Conservation (phyloP, 2,888 invertebrate species). For the Crepidodera aurea region DNA sequence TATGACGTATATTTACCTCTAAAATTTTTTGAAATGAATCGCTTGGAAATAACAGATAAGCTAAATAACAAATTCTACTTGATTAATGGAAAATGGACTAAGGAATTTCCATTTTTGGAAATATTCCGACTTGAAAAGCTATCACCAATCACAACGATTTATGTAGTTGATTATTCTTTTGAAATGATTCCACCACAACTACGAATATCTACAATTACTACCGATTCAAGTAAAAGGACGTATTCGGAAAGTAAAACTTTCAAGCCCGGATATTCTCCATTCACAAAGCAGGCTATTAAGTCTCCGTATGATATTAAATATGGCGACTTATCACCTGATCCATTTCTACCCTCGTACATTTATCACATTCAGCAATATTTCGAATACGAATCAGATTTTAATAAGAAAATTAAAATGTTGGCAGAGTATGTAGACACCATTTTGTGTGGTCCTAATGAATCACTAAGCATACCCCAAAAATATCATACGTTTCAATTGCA, state of each 20-base stretch:
- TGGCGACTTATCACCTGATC: slow-evolving; percentile 47
- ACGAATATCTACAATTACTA: no score
- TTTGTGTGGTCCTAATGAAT: slow-evolving; percentile 49
- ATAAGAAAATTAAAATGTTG: slow-evolving; percentile 47
- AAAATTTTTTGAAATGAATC: slow-evolving; percentile 51
- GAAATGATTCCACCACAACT: slow-evolving; percentile 33
- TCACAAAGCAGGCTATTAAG: not conserved
- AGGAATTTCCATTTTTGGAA: slow-evolving; percentile 54
- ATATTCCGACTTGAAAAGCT: slow-evolving; percentile 47
- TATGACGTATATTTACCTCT: slow-evolving; percentile 52
- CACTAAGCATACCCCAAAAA: slow-evolving; percentile 44
- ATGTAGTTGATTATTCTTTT: slow-evolving; percentile 53
- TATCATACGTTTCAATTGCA: slow-evolving; percentile 49
- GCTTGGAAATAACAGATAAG: slow-evolving; percentile 51
- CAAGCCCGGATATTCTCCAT: not conserved
- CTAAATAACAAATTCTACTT: slow-evolving; percentile 52
- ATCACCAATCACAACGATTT: slow-evolving; percentile 50
- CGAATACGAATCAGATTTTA: slow-evolving; percentile 25
- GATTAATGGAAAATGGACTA: slow-evolving; percentile 47
- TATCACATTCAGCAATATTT: slow-evolving; percentile 43
- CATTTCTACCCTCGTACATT: slow-evolving; percentile 48
- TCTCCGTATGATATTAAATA: slow-evolving; percentile 39
- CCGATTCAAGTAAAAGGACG: not conserved
- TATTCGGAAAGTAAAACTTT: no score
- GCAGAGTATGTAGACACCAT: slow-evolving; percentile 51